phyloP scores from a whole-genome alignment of 2,797 vertebrate species.

The Rhinella marina region DNA sequence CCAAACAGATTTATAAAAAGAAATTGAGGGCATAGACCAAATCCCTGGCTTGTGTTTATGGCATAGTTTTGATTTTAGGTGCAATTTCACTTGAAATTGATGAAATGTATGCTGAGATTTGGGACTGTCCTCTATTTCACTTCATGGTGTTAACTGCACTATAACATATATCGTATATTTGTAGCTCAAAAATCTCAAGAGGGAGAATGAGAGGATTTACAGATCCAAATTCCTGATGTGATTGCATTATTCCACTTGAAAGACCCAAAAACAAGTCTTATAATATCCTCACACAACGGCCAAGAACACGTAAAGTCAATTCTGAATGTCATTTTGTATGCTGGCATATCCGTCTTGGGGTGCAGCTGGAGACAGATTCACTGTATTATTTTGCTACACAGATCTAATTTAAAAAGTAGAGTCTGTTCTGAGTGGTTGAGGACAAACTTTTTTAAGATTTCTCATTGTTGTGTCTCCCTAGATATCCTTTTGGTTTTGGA shows the following conservation, averaged over 20 bases:
- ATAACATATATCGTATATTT: background rate
- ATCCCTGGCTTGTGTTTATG: background rate
- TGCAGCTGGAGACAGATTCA: background rate
- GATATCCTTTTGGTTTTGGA: too few relatives aligned
- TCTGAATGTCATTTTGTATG: background rate
- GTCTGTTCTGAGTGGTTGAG: too few relatives aligned
- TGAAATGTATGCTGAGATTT: background rate
- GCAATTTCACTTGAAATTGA: background rate
- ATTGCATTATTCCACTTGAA: conserved; percentile 55
- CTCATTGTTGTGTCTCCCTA: background rate
- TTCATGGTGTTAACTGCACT: background rate
- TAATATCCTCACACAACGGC: conserved; percentile 24
- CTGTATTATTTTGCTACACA: too few relatives aligned
- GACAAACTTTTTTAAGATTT: too few relatives aligned
- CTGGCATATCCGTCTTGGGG: background rate
- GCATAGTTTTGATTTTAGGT: background rate
- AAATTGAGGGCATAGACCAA: background rate
- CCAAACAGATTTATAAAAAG: too few relatives aligned
- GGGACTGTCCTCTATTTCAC: background rate
- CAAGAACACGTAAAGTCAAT: background rate
- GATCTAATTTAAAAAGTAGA: too few relatives aligned
- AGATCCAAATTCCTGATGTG: conserved; percentile 45
- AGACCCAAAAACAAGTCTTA: conserved; percentile 36
- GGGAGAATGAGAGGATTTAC: conserved; percentile 1
- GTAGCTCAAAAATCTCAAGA: background rate